Conservation (phyloP, 2,113 vertebrate genomes). For the Carollia perspicillata region DNA sequence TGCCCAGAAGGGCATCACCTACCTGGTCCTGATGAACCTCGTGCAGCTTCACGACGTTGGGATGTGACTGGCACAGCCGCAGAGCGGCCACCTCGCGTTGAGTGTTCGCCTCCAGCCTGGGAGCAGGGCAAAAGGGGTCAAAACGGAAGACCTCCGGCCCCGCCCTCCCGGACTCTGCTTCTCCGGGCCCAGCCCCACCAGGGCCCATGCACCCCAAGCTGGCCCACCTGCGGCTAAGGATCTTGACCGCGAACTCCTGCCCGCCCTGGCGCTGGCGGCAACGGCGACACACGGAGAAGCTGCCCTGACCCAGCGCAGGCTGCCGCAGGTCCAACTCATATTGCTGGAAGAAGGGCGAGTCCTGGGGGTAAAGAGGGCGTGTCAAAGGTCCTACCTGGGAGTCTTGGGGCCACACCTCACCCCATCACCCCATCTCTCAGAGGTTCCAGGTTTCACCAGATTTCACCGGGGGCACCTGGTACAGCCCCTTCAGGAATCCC, state of each 20-base stretch:
- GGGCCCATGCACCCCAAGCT: neutral
- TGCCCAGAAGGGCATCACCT: conserved; percentile 79
- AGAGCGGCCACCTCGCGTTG: conserved; percentile 92
- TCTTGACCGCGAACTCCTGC: conserved; percentile 92
- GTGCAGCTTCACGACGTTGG: conserved; percentile 90
- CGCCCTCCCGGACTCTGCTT: accelerated
- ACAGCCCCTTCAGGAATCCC: neutral
- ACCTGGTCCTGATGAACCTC: conserved; percentile 94
- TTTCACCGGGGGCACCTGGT: accelerated
- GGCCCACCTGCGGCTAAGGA: conserved; percentile 90
- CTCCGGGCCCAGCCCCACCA: neutral
- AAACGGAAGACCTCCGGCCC: accelerated
- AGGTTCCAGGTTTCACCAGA: neutral
- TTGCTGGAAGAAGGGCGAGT: conserved; percentile 92
- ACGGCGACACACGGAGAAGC: conserved; percentile 92
- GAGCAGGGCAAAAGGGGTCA: neutral
- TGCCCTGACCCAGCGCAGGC: conserved; percentile 89
- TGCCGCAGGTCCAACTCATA: conserved; percentile 91
- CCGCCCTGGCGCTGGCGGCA: conserved; percentile 89
- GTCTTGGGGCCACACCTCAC: neutral
- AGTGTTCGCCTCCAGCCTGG: conserved; percentile 90
- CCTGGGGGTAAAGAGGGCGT: conserved; percentile 72
- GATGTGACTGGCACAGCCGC: conserved; percentile 89
- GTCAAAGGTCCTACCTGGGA: neutral
- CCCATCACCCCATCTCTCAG: neutral